Percentiles rank a stretch among this genome's conserved stretches.
Evolutionary conservation across 2,113 vertebrate genomes (phyloP).

Genomic region (Eptatretus burgeri): DNA sequence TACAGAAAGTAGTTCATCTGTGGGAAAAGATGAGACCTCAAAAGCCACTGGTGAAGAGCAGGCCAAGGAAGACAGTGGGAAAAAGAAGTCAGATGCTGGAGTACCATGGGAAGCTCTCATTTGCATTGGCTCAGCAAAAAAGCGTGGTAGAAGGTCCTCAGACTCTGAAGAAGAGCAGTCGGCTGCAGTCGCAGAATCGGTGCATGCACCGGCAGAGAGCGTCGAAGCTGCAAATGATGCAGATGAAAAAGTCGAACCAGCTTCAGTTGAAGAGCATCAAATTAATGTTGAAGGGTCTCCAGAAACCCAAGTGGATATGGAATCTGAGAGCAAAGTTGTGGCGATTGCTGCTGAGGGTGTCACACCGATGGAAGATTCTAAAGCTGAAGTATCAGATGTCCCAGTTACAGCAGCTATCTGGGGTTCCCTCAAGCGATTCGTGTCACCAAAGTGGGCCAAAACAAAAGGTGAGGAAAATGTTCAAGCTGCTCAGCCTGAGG

Average conservation of each 20-base stretch:
- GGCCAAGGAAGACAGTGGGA: not conserved
- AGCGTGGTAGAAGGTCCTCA: not conserved
- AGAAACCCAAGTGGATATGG: not conserved
- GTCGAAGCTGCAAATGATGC: no score
- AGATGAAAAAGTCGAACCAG: not conserved
- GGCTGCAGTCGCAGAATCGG: not conserved
- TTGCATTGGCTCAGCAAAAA: slow-evolving; percentile 2
- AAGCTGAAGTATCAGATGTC: not conserved
- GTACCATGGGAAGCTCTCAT: slow-evolving; percentile 5
- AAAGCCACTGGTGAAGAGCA: not conserved
- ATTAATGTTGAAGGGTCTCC: no score
- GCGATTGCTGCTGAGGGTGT: not conserved
- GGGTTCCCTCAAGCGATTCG: slow-evolving; percentile 2
- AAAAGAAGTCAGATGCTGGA: slow-evolving; percentile 1
- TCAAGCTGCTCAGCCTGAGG: not conserved
- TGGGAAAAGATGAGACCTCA: not conserved
- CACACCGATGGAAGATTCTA: not conserved
- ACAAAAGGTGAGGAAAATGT: not conserved
- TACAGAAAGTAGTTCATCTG: not conserved
- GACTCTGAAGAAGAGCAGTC: not conserved
- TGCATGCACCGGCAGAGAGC: not conserved
- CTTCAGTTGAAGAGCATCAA: not conserved
- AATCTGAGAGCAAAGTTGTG: not conserved
- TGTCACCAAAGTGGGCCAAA: not conserved
- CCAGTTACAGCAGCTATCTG: not conserved